phyloP scores from a whole-genome alignment of 2,797 vertebrate genomes.

The Phoebastria nigripes region DNA sequence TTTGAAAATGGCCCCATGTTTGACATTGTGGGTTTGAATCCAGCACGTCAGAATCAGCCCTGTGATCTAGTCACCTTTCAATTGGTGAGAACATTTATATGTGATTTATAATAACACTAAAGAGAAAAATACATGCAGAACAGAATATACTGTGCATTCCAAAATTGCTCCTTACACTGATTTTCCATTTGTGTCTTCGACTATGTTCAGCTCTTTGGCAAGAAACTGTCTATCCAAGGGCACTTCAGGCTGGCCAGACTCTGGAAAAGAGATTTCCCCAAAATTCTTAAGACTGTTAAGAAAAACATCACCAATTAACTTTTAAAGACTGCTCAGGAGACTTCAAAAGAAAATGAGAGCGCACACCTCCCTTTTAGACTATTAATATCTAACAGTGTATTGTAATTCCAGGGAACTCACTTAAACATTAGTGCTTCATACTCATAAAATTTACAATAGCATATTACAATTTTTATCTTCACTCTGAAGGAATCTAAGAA shows the following conservation, averaged over 20 bases:
- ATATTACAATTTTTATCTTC: not conserved
- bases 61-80: not conserved
- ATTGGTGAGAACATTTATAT: not conserved
- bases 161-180: conserved; percentile 83
- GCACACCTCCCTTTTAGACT: not conserved
- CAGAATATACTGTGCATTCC: not conserved
- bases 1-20: not conserved
- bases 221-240: conserved; percentile 91
- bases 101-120: not conserved
- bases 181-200: conserved; percentile 84
- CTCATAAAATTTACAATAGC: not conserved
- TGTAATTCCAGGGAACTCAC: not conserved
- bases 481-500: not conserved
- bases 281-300: not conserved
- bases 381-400: not conserved
- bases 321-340: not conserved
- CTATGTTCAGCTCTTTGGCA: conserved; percentile 84
- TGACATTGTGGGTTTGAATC: not conserved
- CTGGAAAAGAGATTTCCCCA: conserved; percentile 69
- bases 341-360: not conserved
- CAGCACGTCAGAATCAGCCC: not conserved
- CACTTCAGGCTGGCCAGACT: conserved; percentile 88
- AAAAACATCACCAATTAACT: not conserved
- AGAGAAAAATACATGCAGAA: not conserved
- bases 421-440: not conserved